Evolutionary conservation across 2,888 invertebrate genomes (phyloP).

Genomic region (Hydrotaea cyrtoneurina): DNA sequence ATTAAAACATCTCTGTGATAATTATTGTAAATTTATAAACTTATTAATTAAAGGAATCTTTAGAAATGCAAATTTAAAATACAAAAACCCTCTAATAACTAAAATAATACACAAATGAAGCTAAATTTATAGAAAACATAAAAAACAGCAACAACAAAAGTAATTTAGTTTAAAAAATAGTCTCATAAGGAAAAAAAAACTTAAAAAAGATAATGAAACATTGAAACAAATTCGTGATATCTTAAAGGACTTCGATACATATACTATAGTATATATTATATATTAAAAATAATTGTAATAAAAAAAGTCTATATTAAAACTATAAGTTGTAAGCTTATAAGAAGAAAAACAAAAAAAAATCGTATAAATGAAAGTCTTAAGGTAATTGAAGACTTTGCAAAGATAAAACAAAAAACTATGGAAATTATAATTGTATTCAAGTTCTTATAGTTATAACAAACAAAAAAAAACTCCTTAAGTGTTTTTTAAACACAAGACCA

Average conservation of each 20-base stretch:
- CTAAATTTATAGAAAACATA: conserved; percentile 70
- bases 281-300: conserved; percentile 70
- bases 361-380: conserved; percentile 60
- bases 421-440: conserved; percentile 52
- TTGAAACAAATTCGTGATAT: conserved; percentile 81
- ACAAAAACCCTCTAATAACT: conserved; percentile 72
- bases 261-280: conserved; percentile 80
- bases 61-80: conserved; percentile 72
- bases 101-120: conserved; percentile 72
- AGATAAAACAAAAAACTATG: conserved; percentile 23
- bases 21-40: conserved; percentile 81
- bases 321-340: conserved; percentile 67
- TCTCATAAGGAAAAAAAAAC: conserved; percentile 69
- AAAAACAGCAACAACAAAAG: conserved; percentile 73
- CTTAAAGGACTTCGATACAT: conserved; percentile 81
- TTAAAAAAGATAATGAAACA: conserved; percentile 80
- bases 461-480: conserved; percentile 55
- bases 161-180: conserved; percentile 70
- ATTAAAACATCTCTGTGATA: conserved; percentile 81
- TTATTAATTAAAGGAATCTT: conserved; percentile 68
- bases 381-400: conserved; percentile 62
- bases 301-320: conserved; percentile 75
- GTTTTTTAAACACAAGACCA: conserved; percentile 66
- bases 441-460: conserved; percentile 51
- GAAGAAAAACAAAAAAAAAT: conserved; percentile 56